These are phyloP conservation scores for Perca schrenkii DNA, from an alignment of 2,113 vertebrate genomes.

Conservation along the genomic window DNA sequence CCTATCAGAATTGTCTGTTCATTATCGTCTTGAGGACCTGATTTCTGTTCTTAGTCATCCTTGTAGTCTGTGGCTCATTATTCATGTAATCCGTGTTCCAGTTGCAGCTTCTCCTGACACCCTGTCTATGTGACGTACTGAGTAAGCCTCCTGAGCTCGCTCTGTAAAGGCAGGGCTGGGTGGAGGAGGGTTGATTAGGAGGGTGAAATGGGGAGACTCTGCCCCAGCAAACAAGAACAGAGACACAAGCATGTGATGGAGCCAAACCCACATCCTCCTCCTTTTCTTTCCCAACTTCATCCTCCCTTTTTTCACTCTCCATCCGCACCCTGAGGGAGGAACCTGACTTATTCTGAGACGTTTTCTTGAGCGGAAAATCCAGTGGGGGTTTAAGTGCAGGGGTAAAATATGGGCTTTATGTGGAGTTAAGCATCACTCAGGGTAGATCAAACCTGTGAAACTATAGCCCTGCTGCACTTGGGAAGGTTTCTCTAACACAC, in stretches of 20 bases:
- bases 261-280: constrained; percentile 47
- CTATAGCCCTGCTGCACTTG: constrained; percentile 43
- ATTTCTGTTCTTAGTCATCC: constrained; percentile 57
- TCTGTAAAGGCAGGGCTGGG: constrained; percentile 21
- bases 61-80: constrained; percentile 66
- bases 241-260: constrained; percentile 57
- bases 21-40: constrained; percentile 48
- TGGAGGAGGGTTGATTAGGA: constrained; percentile 32
- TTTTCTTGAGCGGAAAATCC: constrained; percentile 72
- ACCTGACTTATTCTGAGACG: constrained; percentile 71
- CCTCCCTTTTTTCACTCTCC: constrained; percentile 24
- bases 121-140: constrained; percentile 49
- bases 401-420: constrained; percentile 71
- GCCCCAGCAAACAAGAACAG: constrained; percentile 61
- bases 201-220: constrained; percentile 35
- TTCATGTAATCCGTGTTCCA: constrained; percentile 73
- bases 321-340: constrained; percentile 60
- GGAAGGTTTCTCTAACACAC: constrained; percentile 55
- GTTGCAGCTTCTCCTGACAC: constrained; percentile 66
- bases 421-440: constrained; percentile 69
- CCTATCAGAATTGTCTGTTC: constrained; percentile 52
- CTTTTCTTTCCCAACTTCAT: constrained; percentile 8
- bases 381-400: constrained; percentile 67
- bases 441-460: constrained; percentile 71
- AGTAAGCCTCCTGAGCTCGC: constrained; percentile 43